Evolutionary conservation across 2,797 vertebrate species (phyloP).

Genomic region (Leuciscus waleckii): DNA sequence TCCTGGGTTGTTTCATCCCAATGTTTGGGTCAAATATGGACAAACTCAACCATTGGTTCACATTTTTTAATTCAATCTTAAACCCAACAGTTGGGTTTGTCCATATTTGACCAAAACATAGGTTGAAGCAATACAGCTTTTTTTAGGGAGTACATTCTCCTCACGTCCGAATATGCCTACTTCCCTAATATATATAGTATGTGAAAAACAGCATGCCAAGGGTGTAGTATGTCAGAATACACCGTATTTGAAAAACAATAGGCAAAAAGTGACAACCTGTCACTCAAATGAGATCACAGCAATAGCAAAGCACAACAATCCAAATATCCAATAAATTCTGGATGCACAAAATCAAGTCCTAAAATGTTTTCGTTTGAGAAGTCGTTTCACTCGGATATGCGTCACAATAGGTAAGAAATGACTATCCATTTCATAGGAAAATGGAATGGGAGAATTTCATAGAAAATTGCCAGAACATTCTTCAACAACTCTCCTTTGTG

Average conservation of each 20-base stretch:
- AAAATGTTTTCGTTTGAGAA: too few species aligned
- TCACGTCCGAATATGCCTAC: not conserved
- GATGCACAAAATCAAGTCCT: not conserved
- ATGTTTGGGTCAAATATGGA: too few species aligned
- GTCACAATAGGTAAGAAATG: not conserved
- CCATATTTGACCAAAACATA: not conserved
- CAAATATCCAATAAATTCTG: not conserved
- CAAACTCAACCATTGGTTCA: too few species aligned
- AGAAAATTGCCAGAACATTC: not conserved
- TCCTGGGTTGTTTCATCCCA: too few species aligned
- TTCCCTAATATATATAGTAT: not conserved
- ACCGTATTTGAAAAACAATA: too few species aligned
- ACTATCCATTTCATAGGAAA: not conserved
- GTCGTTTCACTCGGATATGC: not conserved
- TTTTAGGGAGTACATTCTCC: not conserved
- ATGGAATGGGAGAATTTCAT: not conserved
- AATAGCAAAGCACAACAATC: not conserved
- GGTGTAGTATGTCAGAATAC: not conserved
- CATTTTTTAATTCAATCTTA: too few species aligned
- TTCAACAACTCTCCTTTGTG: not conserved
- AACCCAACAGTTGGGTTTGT: too few species aligned
- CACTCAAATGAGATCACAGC: not conserved
- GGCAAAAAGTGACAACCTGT: not conserved
- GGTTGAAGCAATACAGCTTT: not conserved
- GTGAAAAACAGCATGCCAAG: not conserved